phyloP scores from a whole-genome alignment of 1,140 invertebrate species.

The Bombus sibiricus region DNA sequence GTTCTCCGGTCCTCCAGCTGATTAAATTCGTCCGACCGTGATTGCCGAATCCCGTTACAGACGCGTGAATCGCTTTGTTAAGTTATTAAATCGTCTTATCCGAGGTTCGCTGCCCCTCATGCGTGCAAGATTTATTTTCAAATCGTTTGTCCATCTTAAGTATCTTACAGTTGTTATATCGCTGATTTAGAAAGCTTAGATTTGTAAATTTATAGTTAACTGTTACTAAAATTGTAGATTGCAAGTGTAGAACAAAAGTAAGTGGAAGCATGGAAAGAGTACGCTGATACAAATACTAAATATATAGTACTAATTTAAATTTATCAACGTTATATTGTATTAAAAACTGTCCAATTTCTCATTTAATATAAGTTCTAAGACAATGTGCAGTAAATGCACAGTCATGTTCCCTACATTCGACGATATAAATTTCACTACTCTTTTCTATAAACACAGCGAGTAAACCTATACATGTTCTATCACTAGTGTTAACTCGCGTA shows the following conservation, averaged over 20 bases:
- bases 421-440: neutral
- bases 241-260: too few species aligned
- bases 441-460: neutral
- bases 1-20: constrained; percentile 57
- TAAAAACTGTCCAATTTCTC: neutral
- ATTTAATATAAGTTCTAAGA: neutral
- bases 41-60: constrained; percentile 46
- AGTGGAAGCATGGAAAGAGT: too few species aligned
- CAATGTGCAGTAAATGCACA: neutral
- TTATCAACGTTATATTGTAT: neutral
- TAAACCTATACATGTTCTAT: neutral
- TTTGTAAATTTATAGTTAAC: too few species aligned
- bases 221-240: too few species aligned
- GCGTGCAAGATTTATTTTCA: too few species aligned
- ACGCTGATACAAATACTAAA: too few species aligned
- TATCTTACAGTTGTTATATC: neutral
- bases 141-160: neutral
- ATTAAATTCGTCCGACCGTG: constrained; percentile 68
- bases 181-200: neutral
- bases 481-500: too few species aligned
- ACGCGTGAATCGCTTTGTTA: constrained; percentile 31
- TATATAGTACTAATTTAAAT: neutral
- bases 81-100: constrained; percentile 33
- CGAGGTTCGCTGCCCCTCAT: neutral
- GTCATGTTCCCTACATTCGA: too few species aligned